Percentiles rank a stretch among this genome's conserved stretches.
Conservation (phyloP, 23 tunicate species). For the Aplidium turbinatum region DNA sequence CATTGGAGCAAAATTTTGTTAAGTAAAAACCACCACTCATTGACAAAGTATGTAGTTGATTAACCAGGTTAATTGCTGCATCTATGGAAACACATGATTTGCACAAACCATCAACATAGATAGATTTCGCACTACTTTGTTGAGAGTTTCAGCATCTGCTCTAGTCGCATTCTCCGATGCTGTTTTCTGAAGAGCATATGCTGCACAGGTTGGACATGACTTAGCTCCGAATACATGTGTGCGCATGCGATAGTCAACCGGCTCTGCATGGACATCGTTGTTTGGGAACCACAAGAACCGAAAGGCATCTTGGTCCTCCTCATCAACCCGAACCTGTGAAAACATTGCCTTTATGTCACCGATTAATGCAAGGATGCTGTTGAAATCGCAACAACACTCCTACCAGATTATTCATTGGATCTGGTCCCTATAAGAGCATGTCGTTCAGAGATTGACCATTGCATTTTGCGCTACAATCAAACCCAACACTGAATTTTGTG, state of each 20-base stretch:
- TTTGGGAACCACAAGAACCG: background rate
- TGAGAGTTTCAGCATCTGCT: background rate
- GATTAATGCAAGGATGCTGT: background rate
- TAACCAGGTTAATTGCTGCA: background rate
- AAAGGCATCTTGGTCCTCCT: background rate
- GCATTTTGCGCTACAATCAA: constrained; percentile 20
- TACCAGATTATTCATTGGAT: background rate
- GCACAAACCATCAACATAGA: constrained; percentile 10
- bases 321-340: background rate
- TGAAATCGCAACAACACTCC: background rate
- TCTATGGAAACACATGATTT: background rate
- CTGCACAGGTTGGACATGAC: background rate
- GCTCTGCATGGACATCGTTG: background rate
- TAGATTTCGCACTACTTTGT: background rate
- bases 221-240: background rate
- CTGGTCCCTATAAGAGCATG: background rate
- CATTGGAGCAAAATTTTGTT: background rate
- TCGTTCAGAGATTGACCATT: background rate
- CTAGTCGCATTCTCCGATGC: background rate
- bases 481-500: constrained; percentile 5
- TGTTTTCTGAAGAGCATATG: background rate
- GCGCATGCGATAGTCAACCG: background rate
- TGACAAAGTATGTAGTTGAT: background rate
- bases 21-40: background rate
- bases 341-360: background rate